Percentiles rank a stretch among this genome's conserved stretches.
Conservation (phyloP, 2,113 vertebrate species). For the Sciurus niger region DNA sequence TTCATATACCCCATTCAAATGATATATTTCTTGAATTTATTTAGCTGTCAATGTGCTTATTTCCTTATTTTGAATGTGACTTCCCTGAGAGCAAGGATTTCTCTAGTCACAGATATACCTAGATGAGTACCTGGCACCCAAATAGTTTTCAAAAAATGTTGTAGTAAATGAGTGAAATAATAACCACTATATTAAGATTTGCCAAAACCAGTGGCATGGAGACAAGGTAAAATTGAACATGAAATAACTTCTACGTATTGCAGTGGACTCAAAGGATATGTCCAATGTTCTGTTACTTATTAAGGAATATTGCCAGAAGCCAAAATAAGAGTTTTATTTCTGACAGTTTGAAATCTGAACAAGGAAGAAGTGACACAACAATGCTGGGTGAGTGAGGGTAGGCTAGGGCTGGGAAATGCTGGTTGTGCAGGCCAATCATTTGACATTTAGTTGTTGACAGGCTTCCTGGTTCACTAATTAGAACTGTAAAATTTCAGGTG, state of each 20-base stretch:
- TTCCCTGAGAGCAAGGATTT: neutral
- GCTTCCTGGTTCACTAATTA: slow-evolving; percentile 91
- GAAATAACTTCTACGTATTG: neutral
- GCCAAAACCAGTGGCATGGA: neutral
- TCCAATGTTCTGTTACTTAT: neutral
- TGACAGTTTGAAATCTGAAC: slow-evolving; percentile 69
- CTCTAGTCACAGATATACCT: neutral
- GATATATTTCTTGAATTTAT: neutral
- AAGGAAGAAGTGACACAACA: slow-evolving; percentile 48
- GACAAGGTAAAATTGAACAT: neutral
- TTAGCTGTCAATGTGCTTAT: neutral
- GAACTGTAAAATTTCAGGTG: slow-evolving; percentile 92
- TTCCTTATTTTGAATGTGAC: neutral
- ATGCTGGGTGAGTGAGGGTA: slow-evolving; percentile 59
- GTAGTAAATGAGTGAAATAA: neutral
- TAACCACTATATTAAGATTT: neutral
- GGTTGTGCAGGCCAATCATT: slow-evolving; percentile 82
- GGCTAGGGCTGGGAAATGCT: slow-evolving; percentile 52
- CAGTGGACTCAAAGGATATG: neutral
- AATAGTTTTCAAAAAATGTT: neutral
- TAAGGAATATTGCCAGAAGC: neutral
- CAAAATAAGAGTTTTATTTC: slow-evolving; percentile 39
- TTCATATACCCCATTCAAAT: neutral
- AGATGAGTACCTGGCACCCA: neutral
- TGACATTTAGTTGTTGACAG: slow-evolving; percentile 88